Conservation (phyloP, 1,140 invertebrate genomes). For the Pachypsylla venusta region DNA sequence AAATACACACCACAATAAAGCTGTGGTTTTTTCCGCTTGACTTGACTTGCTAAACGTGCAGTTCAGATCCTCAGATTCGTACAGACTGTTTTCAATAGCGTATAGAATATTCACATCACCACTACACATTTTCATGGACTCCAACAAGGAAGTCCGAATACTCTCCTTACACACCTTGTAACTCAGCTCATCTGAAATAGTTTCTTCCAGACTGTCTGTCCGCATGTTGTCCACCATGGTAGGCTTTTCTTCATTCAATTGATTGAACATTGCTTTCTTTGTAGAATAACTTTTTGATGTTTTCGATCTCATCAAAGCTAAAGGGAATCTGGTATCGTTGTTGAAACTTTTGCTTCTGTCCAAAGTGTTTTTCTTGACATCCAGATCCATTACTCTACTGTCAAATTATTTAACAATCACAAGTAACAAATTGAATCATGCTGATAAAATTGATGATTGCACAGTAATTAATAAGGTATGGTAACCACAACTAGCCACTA, state of each 20-base stretch:
- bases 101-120: constrained; percentile 48
- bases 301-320: constrained; percentile 1
- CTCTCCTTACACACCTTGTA: constrained; percentile 55
- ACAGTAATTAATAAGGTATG: too few relatives aligned
- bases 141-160: constrained; percentile 48
- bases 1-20: constrained; percentile 53
- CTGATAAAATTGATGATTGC: too few relatives aligned
- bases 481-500: too few relatives aligned
- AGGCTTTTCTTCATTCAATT: constrained; percentile 3
- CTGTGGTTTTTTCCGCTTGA: constrained; percentile 27
- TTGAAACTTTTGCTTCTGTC: constrained; percentile 7
- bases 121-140: constrained; percentile 48
- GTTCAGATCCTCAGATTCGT: constrained; percentile 37
- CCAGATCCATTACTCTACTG: too few relatives aligned
- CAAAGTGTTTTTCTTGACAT: not conserved
- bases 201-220: constrained; percentile 50
- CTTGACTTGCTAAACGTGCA: not conserved
- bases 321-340: constrained; percentile 1
- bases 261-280: constrained; percentile 7
- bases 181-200: constrained; percentile 42
- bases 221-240: constrained; percentile 7
- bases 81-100: constrained; percentile 47
- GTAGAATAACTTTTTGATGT: constrained; percentile 1
- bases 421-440: too few relatives aligned
- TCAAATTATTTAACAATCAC: too few relatives aligned